Percentiles rank a stretch among this genome's conserved stretches.
phyloP scores from a whole-genome alignment of 1,140 invertebrate species.

The Temnothorax longispinosus region DNA sequence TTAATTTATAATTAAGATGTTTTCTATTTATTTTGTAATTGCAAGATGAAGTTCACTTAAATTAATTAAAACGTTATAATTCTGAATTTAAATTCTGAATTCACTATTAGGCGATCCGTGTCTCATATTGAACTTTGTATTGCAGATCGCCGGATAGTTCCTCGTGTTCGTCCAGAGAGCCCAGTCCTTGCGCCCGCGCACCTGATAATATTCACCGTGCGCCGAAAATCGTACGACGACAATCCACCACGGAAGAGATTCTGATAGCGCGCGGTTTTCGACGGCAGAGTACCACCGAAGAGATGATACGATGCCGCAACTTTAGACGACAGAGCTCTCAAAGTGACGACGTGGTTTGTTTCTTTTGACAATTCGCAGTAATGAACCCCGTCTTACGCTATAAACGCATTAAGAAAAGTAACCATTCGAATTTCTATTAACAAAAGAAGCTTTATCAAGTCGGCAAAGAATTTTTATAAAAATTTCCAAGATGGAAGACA shows the following conservation, averaged over 20 bases:
- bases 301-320: constrained; percentile 96
- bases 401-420: neutral
- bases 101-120: neutral
- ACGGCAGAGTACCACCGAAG: constrained; percentile 95
- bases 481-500: neutral
- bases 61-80: neutral
- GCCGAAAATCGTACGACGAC: constrained; percentile 90
- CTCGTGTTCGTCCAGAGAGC: constrained; percentile 87
- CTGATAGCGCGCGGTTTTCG: constrained; percentile 95
- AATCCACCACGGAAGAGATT: constrained; percentile 96
- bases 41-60: neutral
- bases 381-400: neutral
- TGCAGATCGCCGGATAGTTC: constrained; percentile 86
- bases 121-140: neutral
- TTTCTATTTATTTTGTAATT: neutral
- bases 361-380: neutral
- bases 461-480: neutral
- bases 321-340: constrained; percentile 93
- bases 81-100: too few species aligned
- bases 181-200: constrained; percentile 89
- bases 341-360: constrained; percentile 90
- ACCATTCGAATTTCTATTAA: neutral
- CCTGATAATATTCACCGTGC: constrained; percentile 85
- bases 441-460: neutral
- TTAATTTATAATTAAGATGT: constrained; percentile 31